Conservation (phyloP, 2,888 invertebrate species). For the Eupithecia abbreviata region DNA sequence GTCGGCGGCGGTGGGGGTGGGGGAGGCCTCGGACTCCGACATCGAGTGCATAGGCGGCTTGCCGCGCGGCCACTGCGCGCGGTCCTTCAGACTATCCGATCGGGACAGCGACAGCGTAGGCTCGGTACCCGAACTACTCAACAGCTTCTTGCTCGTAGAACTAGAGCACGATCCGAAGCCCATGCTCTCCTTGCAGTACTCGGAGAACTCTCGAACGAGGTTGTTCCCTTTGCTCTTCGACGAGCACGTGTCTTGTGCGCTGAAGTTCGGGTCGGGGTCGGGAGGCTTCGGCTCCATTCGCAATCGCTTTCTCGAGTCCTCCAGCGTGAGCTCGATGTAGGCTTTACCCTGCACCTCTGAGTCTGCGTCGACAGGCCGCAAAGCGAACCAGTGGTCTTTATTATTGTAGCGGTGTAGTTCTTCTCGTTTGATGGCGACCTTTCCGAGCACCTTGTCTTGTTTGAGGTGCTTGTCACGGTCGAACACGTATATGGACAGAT, state of each 20-base stretch:
- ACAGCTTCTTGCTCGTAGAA: constrained; percentile 76
- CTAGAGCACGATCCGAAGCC: constrained; percentile 79
- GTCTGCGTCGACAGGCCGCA: constrained; percentile 93
- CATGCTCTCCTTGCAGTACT: constrained; percentile 79
- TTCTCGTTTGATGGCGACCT: constrained; percentile 93
- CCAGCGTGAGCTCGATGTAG: constrained; percentile 90
- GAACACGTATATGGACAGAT: constrained; percentile 94
- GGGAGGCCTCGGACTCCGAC: constrained; percentile 71
- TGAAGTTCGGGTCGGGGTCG: constrained; percentile 68
- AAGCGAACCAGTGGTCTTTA: constrained; percentile 96
- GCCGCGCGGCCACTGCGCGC: constrained; percentile 72
- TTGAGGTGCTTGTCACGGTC: constrained; percentile 93
- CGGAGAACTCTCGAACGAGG: constrained; percentile 69
- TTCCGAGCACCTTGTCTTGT: constrained; percentile 91
- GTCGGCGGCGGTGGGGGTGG: constrained; percentile 78
- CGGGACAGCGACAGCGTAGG: constrained; percentile 74
- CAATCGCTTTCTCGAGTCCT: constrained; percentile 82
- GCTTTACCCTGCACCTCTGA: constrained; percentile 96
- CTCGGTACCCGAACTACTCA: constrained; percentile 72
- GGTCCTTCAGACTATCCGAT: constrained; percentile 79
- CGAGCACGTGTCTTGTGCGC: constrained; percentile 65
- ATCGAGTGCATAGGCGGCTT: constrained; percentile 77
- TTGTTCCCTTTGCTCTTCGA: constrained; percentile 72
- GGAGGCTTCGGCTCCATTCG: constrained; percentile 81
- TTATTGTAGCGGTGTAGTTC: constrained; percentile 94